These are phyloP conservation scores for Stramonita haemastoma DNA, from an alignment of 2,888 invertebrate species.

Conservation along the genomic window DNA sequence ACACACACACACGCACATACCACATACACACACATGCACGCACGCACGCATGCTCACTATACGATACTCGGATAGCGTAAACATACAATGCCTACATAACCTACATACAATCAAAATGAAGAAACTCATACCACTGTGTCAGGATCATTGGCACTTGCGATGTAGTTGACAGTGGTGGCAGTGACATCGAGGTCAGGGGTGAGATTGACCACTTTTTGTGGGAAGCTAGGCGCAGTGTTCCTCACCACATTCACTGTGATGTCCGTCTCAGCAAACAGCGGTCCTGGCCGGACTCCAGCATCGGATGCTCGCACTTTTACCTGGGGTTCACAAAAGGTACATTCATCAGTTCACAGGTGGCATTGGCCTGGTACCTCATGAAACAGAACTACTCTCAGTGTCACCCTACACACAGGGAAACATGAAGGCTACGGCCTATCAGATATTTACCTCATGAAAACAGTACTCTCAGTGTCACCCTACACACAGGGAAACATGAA, in stretches of 20 bases:
- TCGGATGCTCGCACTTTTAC: slow-evolving; percentile 33
- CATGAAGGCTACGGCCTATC: no score
- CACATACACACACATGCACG: no score
- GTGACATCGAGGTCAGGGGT: background rate
- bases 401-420: no score
- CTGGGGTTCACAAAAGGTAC: background rate
- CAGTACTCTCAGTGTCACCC: no score
- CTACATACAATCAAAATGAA: background rate
- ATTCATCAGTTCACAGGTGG: no score
- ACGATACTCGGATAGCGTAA: background rate
- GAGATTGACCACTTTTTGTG: background rate
- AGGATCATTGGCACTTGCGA: background rate
- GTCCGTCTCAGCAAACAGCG: background rate
- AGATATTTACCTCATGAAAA: no score
- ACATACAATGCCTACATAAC: background rate
- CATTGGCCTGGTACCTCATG: no score
- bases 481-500: no score
- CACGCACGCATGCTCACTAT: background rate
- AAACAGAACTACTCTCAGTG: no score
- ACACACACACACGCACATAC: no score
- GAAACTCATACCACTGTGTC: background rate
- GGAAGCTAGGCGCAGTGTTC: slow-evolving; percentile 17
- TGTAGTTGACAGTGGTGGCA: background rate
- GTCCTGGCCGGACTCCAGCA: background rate
- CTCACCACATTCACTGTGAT: slow-evolving; percentile 21